Evolutionary conservation across 2,797 vertebrate genomes (phyloP).

Genomic region (Carduelis carduelis): DNA sequence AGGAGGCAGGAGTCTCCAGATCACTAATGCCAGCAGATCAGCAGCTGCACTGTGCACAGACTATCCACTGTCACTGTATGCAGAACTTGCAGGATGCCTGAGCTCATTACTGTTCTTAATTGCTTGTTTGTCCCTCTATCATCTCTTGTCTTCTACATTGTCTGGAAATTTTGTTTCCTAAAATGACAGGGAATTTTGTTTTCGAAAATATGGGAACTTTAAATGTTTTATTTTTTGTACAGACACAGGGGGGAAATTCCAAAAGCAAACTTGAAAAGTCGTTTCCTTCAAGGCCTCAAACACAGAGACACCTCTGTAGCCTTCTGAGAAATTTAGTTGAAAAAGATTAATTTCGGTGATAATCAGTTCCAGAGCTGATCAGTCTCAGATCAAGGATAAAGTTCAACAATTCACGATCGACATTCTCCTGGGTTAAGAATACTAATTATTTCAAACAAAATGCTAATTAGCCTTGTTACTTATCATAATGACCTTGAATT

Average conservation of each 20-base stretch:
- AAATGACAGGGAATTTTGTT: not conserved
- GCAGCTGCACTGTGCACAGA: not conserved
- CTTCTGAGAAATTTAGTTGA: not conserved
- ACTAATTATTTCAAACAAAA: not conserved
- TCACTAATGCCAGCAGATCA: not conserved
- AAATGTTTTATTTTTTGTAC: not conserved
- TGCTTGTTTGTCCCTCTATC: not conserved
- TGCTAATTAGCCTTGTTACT: not conserved
- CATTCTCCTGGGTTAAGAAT: not conserved
- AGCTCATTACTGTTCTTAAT: not conserved
- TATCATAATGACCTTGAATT: not conserved
- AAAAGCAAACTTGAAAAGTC: not conserved
- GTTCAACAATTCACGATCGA: not conserved
- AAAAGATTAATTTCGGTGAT: not conserved
- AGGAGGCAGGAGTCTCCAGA: not conserved
- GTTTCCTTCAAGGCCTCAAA: not conserved
- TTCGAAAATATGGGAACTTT: not conserved
- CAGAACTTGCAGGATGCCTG: not conserved
- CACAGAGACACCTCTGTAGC: not conserved
- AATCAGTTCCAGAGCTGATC: not conserved
- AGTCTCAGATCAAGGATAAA: not conserved
- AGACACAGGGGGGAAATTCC: not conserved
- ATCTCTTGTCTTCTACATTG: not conserved
- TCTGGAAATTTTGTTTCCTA: not conserved
- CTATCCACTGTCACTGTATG: accelerated